Evolutionary conservation across 2,888 invertebrate species (phyloP).

Genomic region (Polietes domitor): DNA sequence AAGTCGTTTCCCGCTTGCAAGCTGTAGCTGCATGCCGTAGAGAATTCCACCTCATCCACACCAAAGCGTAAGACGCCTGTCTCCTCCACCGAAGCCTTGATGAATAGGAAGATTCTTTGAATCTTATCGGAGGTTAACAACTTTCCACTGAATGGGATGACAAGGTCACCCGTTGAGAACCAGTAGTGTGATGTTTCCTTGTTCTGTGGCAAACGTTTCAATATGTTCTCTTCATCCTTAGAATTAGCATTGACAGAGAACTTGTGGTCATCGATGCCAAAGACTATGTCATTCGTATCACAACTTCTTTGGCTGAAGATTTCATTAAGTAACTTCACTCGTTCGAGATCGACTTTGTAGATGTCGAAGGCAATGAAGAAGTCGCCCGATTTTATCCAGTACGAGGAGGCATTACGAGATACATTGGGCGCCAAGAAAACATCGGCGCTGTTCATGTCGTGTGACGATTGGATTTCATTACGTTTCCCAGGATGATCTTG

Average conservation of each 20-base stretch:
- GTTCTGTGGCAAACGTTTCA: constrained; percentile 68
- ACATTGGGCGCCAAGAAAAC: constrained; percentile 59
- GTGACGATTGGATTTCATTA: constrained; percentile 71
- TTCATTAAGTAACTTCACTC: constrained; percentile 74
- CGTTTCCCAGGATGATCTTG: constrained; percentile 3
- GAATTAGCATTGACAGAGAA: constrained; percentile 65
- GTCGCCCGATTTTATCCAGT: constrained; percentile 74
- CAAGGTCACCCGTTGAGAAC: constrained; percentile 76
- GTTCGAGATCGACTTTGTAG: constrained; percentile 67
- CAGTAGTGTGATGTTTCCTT: constrained; percentile 77
- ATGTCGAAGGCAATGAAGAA: constrained; percentile 23
- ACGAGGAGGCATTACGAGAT: constrained; percentile 69
- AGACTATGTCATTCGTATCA: constrained; percentile 73
- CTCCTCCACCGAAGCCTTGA: constrained; percentile 67
- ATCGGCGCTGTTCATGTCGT: constrained; percentile 68
- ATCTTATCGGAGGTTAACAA: constrained; percentile 72
- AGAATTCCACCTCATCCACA: constrained; percentile 72
- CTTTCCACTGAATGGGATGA: constrained; percentile 77
- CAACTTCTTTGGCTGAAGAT: constrained; percentile 76
- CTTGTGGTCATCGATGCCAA: constrained; percentile 77
- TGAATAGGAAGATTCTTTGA: constrained; percentile 73
- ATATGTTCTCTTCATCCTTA: constrained; percentile 52
- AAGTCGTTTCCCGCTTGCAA: no score
- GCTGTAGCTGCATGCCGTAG: constrained; percentile 63
- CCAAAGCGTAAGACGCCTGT: constrained; percentile 62